Conservation (phyloP, 2,113 vertebrate genomes). For the Dendrocopos noguchii region DNA sequence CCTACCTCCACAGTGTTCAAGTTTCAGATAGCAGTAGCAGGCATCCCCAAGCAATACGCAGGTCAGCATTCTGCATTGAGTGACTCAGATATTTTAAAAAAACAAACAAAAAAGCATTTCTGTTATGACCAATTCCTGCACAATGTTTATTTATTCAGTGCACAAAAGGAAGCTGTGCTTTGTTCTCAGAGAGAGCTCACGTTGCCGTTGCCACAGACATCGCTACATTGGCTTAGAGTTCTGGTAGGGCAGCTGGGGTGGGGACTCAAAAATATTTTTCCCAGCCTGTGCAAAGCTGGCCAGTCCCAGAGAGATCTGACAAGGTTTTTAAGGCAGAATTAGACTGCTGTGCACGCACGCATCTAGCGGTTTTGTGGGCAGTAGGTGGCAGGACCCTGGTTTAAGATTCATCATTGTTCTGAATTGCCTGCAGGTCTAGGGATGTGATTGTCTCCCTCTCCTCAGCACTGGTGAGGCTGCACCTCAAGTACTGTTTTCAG, state of each 20-base stretch:
- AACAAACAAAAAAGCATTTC: not conserved
- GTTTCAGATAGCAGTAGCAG: not conserved
- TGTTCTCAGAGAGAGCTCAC: not conserved
- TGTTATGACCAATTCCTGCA: not conserved
- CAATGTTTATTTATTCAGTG: not conserved
- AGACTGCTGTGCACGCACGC: rapidly evolving
- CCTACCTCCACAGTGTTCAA: not conserved
- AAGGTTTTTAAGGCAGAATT: not conserved
- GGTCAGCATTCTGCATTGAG: not conserved
- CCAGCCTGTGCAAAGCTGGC: not conserved
- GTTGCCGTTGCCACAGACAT: not conserved
- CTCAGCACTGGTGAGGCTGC: no score
- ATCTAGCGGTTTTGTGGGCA: not conserved
- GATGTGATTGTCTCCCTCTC: no score
- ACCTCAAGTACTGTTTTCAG: no score
- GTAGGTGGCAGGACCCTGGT: not conserved
- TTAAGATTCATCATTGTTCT: not conserved
- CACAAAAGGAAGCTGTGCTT: conserved; percentile 24
- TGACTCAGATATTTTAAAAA: not conserved
- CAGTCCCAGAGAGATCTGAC: not conserved
- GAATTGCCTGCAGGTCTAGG: no score
- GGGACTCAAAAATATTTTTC: not conserved
- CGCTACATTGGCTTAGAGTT: not conserved
- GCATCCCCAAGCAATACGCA: not conserved
- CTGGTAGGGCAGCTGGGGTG: not conserved